Evolutionary conservation across 1,140 invertebrate species (phyloP).

Genomic region (Oryzaephilus surinamensis): DNA sequence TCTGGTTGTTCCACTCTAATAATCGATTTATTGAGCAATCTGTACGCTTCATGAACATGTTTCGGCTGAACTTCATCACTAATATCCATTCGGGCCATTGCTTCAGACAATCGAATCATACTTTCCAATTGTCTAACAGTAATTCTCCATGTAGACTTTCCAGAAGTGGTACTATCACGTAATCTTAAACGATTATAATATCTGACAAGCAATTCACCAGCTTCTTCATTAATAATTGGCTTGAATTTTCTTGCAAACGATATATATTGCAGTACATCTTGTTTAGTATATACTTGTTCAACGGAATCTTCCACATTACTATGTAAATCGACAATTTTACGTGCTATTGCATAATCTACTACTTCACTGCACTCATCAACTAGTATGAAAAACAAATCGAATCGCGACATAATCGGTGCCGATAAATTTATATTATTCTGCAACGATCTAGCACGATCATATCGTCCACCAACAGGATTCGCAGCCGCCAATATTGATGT

Average conservation of each 20-base stretch:
- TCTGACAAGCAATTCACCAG: slow-evolving; percentile 73
- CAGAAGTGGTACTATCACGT: slow-evolving; percentile 60
- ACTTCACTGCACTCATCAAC: slow-evolving; percentile 93
- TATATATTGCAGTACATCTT: slow-evolving; percentile 89
- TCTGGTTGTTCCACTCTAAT: slow-evolving; percentile 97
- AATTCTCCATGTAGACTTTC: slow-evolving; percentile 82
- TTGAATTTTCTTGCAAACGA: slow-evolving; percentile 95
- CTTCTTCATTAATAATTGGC: slow-evolving; percentile 78
- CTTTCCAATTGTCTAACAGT: slow-evolving; percentile 99
- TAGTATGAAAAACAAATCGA: slow-evolving; percentile 97
- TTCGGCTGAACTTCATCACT: slow-evolving; percentile 72
- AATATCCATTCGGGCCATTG: slow-evolving; percentile 92
- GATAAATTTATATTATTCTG: slow-evolving; percentile 90
- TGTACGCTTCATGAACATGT: slow-evolving; percentile 90
- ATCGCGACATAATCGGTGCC: slow-evolving; percentile 98
- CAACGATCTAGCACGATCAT: slow-evolving; percentile 88
- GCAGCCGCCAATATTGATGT: slow-evolving; percentile 98
- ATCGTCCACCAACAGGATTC: slow-evolving; percentile 94
- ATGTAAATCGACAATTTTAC: slow-evolving; percentile 92
- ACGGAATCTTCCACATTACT: slow-evolving; percentile 65
- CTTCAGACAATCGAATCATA: slow-evolving; percentile 92
- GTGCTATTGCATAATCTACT: slow-evolving; percentile 91
- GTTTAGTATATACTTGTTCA: slow-evolving; percentile 69
- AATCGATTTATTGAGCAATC: slow-evolving; percentile 95
- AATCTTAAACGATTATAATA: slow-evolving; percentile 82